Evolutionary conservation across 2,113 vertebrate species (phyloP), one percentile per base, ranked within the genome.

Genomic region (Vulpes vulpes): DNA sequence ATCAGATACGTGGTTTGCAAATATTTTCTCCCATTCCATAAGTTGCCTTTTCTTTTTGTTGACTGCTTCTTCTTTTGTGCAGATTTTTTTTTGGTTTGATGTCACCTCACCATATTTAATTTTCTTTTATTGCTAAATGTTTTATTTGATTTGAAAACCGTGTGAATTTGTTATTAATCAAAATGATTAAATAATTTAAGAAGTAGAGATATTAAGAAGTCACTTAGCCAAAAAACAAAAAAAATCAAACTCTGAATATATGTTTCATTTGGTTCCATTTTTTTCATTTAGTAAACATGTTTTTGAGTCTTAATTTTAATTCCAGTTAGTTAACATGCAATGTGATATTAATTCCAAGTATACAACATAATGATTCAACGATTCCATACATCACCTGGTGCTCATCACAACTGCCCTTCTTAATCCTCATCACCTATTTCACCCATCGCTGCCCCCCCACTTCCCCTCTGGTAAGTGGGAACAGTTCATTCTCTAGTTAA

Each of bases 101-200:
- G 16, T 27, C 19, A 9, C 20, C 23, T 43, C 30, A 38, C 67
- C 22, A 43, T 65, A 27, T 65, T 84, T 30, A 49, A 71, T 71
- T 73, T 85, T 85, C 59, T 81, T 38, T 22, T 60, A 27, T 12
- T 71, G 17, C 30, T 87, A 30, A n/a, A 20, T 2, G 5, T 74
- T 95, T 92, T 60, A 62, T 49, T 80, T 87, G 8, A 84, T 79
- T 91, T 96, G 43, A 92, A 96, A 97, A 57, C 2, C n/a, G 64
- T 27, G 49, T 69, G 17, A 71, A 32, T 78, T 59, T 59, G 22
- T 71, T 86, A 78, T 55, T 62, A 83, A 91, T 64, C 8, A 79
- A 91, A 83, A 82, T 38, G 22, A 51, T 71, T 23, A 62, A 43
- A 49, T 76, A 35, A 43, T 53, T 76, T 83, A 11, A 30, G 59